Base-by-base conservation (phyloP, 2,113 vertebrate species). In the Notothenia coriiceps region DNA sequence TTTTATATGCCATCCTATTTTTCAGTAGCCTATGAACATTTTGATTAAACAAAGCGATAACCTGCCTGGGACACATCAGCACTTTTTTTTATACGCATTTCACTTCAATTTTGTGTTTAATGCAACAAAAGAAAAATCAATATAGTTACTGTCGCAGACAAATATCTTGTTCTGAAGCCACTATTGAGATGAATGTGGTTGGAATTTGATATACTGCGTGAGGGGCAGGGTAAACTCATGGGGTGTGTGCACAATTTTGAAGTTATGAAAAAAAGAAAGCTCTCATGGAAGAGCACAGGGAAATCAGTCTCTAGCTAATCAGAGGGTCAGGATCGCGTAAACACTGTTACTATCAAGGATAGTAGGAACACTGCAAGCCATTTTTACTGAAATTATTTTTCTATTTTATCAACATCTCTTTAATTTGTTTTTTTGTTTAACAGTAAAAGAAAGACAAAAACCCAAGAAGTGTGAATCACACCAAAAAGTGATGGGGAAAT, bases 361-460 rank as follows among this genome's bases (percentile, higher is more conserved):
- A 64, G 62, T 84, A 74, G 83, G 77, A 83, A 83, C 59, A 77
- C 70, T 72, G 51, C 64, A 56, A 47, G 63, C 46, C 14, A 62
- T 70, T 78, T 78, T 17, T 50, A 18, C 13, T 20, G 35, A 22
- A n/a, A 15, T 67, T 47, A 1, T 1, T 47, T 47, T 2, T 71
- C 29, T 22, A 15, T 43, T 22, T 68, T 77, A 60, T 64, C 10
- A 78, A 10, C 51, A 51, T 51, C 46, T 64, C 22, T 55, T 29
- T n/a, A 33, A 63, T 65, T 66, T n/a, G 9, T 33, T 66, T n/a
- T 79, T 66, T 63, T 33, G 60, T 54, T 68, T 60, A 47, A 52
- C 47, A 33, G 29, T 71, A 61, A 82, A 66, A 35, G 6, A 35
- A 63, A 57, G 22, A 65, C 46, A 40, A 51, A 74, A 59, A 64